A percentile compares a stretch with the other conserved stretches of the same genome.
phyloP scores from a whole-genome alignment of 1,140 invertebrate genomes.

The Drosophila ogumai region DNA sequence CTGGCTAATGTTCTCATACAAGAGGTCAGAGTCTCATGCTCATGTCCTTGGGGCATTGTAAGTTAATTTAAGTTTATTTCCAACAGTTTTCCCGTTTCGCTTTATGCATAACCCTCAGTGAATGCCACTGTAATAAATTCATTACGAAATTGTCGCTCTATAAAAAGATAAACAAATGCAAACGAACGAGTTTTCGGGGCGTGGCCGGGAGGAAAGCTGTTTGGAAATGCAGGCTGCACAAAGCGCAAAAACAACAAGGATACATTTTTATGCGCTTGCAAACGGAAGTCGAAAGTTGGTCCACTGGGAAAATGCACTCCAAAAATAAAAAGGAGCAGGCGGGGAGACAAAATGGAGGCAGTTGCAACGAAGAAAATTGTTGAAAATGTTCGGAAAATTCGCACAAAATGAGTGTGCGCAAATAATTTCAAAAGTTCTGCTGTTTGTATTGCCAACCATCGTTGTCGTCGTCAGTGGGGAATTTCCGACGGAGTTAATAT shows the following conservation, averaged over 20 bases:
- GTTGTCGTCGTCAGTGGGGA: constrained; percentile 35
- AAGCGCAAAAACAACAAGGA: constrained; percentile 40
- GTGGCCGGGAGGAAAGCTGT: neutral
- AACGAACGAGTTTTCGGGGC: constrained; percentile 27
- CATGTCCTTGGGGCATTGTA: constrained; percentile 47
- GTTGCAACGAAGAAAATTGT: constrained; percentile 52
- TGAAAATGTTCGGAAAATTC: constrained; percentile 61
- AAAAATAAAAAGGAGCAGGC: constrained; percentile 40
- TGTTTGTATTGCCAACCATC: constrained; percentile 55
- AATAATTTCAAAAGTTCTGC: constrained; percentile 76
- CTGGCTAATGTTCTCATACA: neutral
- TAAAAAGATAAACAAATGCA: constrained; percentile 79
- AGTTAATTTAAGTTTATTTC: constrained; percentile 81
- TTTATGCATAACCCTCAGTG: constrained; percentile 68
- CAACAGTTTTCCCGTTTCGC: constrained; percentile 46
- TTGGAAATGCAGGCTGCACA: constrained; percentile 43
- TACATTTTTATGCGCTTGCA: constrained; percentile 76
- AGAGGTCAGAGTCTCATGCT: constrained; percentile 8
- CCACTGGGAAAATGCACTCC: constrained; percentile 74
- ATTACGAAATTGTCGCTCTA: constrained; percentile 80
- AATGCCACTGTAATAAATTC: constrained; percentile 74
- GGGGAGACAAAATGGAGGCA: constrained; percentile 18
- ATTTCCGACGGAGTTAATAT: constrained; percentile 63
- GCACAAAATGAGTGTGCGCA: constrained; percentile 75
- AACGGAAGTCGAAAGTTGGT: constrained; percentile 76